Base-by-base conservation (phyloP, 1,140 invertebrate genomes). In the Caenorhabditis brenneri region DNA sequence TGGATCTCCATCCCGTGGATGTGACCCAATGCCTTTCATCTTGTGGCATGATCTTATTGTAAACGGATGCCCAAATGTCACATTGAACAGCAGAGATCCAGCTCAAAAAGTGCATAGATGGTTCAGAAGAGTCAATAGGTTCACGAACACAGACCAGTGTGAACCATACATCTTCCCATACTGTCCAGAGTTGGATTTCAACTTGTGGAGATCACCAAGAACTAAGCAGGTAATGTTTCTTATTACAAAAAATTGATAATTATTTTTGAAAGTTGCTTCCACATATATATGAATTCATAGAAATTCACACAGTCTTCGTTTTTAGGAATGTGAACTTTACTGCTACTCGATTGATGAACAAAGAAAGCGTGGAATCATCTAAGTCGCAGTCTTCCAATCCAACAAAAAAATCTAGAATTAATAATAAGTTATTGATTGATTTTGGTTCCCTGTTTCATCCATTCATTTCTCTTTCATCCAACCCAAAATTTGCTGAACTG, bases 121-220 rank as follows among this genome's bases (percentile, higher is more conserved):
- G 89, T 90, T 90, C 88, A 83, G 89, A 84, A 82, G 89, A 60
- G 88, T 90, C 65, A 90, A 90, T 55, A 69, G 89, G 49, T 90
- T 91, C 87, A 89, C 87, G 3, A 90, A 90, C 84, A 91, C 89
- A 3, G 89, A 90, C 81, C 90, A 91, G 46, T 90, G 89, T 78
- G 89, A 90, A 82, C 89, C 89, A 9, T 90, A 90, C 86, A 89
- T 90, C 55, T 90, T 90, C 88, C 89, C 89, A 19, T 91, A 91
- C 49, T 90, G 90, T 42, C 84, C 90, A 55, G 89, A 90, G 83
- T 83, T 90, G 19, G 89, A 90, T 53, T 90, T 91, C 85, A 90
- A 90, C 74, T 58, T 90, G 22, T 90, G 89, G 89, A 74, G 89
- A 29, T 90, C 89, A n/a, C 89, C 89, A 7, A 86, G 89, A 36